Evolutionary conservation across 1,140 invertebrate species (phyloP).

Genomic region (Chrysoperla carnea): DNA sequence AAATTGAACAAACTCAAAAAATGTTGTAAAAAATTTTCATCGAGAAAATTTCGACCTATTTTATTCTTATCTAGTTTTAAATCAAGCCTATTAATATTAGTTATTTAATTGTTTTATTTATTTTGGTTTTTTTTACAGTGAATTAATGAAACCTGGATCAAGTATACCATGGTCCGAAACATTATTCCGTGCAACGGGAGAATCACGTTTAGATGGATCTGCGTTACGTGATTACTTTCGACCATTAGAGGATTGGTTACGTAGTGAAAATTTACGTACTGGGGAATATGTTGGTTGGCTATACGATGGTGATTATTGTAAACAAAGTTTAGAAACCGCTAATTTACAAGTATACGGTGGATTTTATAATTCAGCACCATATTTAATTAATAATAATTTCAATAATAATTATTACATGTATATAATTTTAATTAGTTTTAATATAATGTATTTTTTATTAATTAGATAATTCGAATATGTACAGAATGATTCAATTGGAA

Average conservation of each 20-base stretch:
- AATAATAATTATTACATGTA: slow-evolving; percentile 1
- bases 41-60: too few species aligned
- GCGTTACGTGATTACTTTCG: slow-evolving; percentile 86
- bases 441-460: not conserved
- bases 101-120: too few species aligned
- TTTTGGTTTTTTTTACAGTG: slow-evolving; percentile 29
- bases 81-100: too few species aligned
- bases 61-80: too few species aligned
- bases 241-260: slow-evolving; percentile 78
- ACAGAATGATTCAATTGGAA: too few species aligned
- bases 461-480: too few species aligned
- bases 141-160: slow-evolving; percentile 67
- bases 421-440: not conserved
- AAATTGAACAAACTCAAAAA: too few species aligned
- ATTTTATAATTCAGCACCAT: slow-evolving; percentile 41
- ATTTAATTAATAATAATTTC: slow-evolving; percentile 11
- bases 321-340: slow-evolving; percentile 67
- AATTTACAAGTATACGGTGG: slow-evolving; percentile 66
- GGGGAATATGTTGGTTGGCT: slow-evolving; percentile 67
- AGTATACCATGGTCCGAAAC: slow-evolving; percentile 75
- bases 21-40: too few species aligned
- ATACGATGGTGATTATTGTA: slow-evolving; percentile 74
- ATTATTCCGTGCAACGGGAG: slow-evolving; percentile 61
- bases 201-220: slow-evolving; percentile 55
- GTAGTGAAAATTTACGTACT: slow-evolving; percentile 60